Conservation (phyloP, 2,113 vertebrate genomes). For the Vidua macroura region DNA sequence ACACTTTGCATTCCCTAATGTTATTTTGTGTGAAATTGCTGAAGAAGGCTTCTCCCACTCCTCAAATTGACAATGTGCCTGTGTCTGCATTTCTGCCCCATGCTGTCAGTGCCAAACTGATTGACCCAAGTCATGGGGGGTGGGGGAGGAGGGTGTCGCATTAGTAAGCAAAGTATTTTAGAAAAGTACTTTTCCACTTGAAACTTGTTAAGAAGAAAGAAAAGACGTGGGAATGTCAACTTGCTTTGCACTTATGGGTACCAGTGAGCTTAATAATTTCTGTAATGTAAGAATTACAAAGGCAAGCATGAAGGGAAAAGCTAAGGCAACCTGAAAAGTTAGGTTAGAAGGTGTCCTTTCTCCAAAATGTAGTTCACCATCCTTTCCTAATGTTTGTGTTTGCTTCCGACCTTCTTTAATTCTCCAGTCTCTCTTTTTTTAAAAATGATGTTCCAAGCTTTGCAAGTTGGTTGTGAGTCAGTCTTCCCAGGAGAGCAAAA, state of each 20-base stretch:
- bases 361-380: neutral
- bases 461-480: neutral
- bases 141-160: neutral
- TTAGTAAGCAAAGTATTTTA: constrained; percentile 2
- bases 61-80: neutral
- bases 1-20: constrained; percentile 1
- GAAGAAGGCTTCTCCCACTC: neutral
- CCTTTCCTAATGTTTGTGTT: neutral
- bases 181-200: constrained; percentile 10
- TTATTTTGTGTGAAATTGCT: constrained; percentile 52
- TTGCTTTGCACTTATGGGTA: neutral
- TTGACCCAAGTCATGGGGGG: neutral
- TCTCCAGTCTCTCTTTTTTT: neutral
- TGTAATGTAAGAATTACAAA: neutral
- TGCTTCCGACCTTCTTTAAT: neutral
- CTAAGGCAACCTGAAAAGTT: neutral
- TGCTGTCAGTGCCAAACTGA: constrained; percentile 7
- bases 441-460: neutral
- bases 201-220: neutral
- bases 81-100: constrained; percentile 15
- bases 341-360: neutral
- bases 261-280: neutral
- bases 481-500: neutral
- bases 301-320: neutral
- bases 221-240: neutral